phyloP scores from a whole-genome alignment of 2,888 invertebrate genomes.

The Ceriagrion tenellum region DNA sequence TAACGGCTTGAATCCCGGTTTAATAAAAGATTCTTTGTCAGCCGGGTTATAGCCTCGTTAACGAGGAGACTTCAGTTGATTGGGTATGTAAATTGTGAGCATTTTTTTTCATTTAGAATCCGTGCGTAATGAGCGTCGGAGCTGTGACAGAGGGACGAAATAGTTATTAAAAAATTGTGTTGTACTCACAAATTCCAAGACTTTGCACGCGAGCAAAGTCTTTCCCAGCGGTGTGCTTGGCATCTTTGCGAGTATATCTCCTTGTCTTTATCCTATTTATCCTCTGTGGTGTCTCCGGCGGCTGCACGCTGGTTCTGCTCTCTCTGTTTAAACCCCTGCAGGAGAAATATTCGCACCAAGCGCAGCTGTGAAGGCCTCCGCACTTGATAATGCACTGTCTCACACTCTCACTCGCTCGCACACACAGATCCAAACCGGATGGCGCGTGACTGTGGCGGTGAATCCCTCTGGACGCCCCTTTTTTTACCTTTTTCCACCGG shows the following conservation, averaged over 20 bases:
- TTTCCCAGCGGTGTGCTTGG: slow-evolving; percentile 40
- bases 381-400: neutral
- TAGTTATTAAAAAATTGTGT: neutral
- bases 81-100: no score
- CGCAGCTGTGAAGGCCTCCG: neutral
- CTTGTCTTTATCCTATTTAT: no score
- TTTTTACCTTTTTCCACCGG: neutral
- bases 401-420: neutral
- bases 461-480: neutral
- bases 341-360: neutral
- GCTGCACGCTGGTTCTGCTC: neutral
- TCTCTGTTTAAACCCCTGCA: neutral
- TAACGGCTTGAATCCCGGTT: no score
- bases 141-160: no score
- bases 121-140: no score
- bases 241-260: neutral
- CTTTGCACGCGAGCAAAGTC: slow-evolving; percentile 62
- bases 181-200: slow-evolving; percentile 68
- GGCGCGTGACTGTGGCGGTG: neutral
- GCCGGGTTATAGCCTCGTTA: no score
- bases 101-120: no score
- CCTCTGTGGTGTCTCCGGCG: neutral
- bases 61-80: no score
- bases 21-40: no score
- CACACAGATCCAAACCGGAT: neutral